phyloP scores from a whole-genome alignment of 2,113 vertebrate species.

The Hyperopisus bebe region DNA sequence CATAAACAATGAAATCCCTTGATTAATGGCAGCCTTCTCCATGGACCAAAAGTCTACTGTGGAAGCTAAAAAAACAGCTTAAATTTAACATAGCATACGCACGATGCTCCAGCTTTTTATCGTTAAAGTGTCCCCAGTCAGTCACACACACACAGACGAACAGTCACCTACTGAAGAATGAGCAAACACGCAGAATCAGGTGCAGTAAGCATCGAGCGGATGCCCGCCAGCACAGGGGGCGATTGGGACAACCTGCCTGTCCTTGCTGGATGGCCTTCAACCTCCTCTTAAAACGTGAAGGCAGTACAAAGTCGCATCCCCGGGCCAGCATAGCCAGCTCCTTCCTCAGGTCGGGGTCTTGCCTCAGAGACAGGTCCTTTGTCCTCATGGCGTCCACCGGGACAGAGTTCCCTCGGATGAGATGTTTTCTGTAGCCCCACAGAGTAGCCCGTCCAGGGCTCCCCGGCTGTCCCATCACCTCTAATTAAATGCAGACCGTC shows the following conservation, averaged over 20 bases:
- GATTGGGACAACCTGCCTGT: constrained; percentile 72
- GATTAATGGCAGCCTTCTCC: background rate
- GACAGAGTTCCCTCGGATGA: background rate
- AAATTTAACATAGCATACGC: background rate
- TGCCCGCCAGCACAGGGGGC: background rate
- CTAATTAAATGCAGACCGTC: background rate
- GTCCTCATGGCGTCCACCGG: constrained; percentile 68
- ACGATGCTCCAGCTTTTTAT: background rate
- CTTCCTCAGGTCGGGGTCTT: constrained; percentile 88
- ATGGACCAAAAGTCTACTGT: background rate
- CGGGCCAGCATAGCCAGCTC: constrained; percentile 88
- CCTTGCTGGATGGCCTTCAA: constrained; percentile 90
- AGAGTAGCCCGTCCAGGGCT: background rate
- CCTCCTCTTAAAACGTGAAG: constrained; percentile 91
- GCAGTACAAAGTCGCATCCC: constrained; percentile 93
- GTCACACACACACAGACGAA: background rate
- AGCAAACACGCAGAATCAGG: background rate
- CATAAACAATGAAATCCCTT: background rate
- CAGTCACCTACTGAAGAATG: background rate
- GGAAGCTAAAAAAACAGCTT: background rate
- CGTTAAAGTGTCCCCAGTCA: background rate
- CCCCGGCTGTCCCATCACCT: background rate
- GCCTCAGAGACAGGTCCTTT: constrained; percentile 80
- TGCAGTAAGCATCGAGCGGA: background rate
- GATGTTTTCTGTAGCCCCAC: background rate